A percentile compares a stretch with the other conserved stretches of the same genome.
Conservation (phyloP, 2,888 invertebrate species). For the Caenorhabditis becei region DNA sequence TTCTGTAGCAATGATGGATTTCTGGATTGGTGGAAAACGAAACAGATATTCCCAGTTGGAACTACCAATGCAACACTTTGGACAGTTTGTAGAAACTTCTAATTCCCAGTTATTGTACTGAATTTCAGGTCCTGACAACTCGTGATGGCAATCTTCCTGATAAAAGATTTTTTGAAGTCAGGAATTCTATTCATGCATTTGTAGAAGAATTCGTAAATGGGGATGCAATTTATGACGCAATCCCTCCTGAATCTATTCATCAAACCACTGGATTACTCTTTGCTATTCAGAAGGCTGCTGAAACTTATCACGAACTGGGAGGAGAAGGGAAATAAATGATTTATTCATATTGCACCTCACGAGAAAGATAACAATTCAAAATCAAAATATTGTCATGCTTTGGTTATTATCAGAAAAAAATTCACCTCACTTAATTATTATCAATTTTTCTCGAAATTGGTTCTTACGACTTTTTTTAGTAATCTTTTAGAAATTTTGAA, state of each 20-base stretch:
- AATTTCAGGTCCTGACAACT: too few species aligned
- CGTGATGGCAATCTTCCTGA: too few species aligned
- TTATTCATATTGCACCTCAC: neutral
- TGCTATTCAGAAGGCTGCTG: too few species aligned
- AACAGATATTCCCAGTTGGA: neutral
- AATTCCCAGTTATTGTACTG: too few species aligned
- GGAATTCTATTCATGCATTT: too few species aligned
- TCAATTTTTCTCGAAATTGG: neutral
- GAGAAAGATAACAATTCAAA: neutral
- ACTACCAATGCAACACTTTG: neutral
- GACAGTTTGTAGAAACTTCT: neutral
- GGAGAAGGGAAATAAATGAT: neutral
- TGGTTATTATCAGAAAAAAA: constrained; percentile 1
- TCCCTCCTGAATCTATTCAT: too few species aligned
- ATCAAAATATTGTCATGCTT: neutral
- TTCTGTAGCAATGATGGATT: constrained; percentile 30
- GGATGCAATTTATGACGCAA: too few species aligned
- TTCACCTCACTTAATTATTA: neutral
- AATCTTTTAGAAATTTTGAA: too few species aligned
- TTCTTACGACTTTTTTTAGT: neutral
- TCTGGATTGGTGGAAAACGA: constrained; percentile 29
- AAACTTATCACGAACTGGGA: too few species aligned
- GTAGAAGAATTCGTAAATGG: too few species aligned
- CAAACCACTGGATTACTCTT: too few species aligned
- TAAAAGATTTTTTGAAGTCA: too few species aligned